Base-by-base conservation (phyloP, 2,797 vertebrate genomes). In the Hyperoplus immaculatus region DNA sequence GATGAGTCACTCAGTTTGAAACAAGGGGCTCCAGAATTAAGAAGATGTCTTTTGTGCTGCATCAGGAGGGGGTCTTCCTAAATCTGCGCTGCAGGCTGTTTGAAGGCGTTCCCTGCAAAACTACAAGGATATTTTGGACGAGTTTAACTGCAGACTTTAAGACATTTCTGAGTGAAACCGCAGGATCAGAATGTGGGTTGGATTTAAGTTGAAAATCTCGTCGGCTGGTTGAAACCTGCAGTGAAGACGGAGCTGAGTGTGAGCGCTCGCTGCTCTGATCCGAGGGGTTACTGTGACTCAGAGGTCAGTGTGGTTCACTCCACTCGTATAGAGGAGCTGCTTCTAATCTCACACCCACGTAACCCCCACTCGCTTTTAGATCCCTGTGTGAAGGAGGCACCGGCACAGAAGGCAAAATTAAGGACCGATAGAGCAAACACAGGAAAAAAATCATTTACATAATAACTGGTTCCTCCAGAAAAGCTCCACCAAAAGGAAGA, bases 261-360 rank as follows among this genome's bases (percentile, higher is more conserved):
- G 29, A 53, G 59, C 29, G 13, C 50, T 77, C 41, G 3, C 54
- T 1, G 18, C 66, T 77, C 46, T 42, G 78, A 81, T 85, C 56
- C 18, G 71, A 74, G 76, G 29, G 81, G 76, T 85, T 76, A 79
- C 29, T 71, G 79, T 90, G 85, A 92, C 83, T 92, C 90, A 92
- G 77, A 82, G 85, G 88, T 92, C 84, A 86, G 72, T 11, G 64
- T 58, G 62, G 85, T 87, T 88, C 85, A 83, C 75, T 78, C 80
- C 67, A 80, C 87, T 88, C 78, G 3, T 29, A 59, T 51, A 69
- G 75, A 42, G 67, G 73, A 85, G 83, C 81, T 73, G 83, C 76
- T 85, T 67, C 83, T 86, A 87, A 90, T 87, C 77, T 79, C 72
- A 88, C 89, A 85, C 86, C 90, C 84, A 91, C 89, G 58, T 75